Evolutionary conservation across 1,140 invertebrate genomes (phyloP).

Genomic region (Neoseiulus cucumeris): DNA sequence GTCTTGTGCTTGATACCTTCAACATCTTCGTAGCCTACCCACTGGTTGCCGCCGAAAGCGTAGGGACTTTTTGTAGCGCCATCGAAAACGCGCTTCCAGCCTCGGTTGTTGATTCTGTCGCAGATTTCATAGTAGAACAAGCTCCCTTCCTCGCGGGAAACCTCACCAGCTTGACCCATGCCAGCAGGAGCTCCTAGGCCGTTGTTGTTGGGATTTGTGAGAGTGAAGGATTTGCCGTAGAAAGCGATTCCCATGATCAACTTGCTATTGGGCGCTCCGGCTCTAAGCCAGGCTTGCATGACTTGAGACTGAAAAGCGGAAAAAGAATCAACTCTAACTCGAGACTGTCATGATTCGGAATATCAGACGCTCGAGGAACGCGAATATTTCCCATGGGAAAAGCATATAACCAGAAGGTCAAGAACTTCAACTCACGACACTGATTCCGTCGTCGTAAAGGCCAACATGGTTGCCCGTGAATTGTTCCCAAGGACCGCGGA

Average conservation of each 20-base stretch:
- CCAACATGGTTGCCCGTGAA: conserved; percentile 29
- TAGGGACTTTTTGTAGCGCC: conserved; percentile 43
- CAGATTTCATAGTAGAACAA: conserved; percentile 76
- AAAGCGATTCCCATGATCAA: conserved; percentile 42
- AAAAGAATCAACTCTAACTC: no score
- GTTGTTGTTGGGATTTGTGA: conserved; percentile 36
- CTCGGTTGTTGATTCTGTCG: conserved; percentile 39
- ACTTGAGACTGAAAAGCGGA: conserved; percentile 19
- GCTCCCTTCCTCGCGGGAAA: conserved; percentile 70
- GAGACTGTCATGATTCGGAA: no score
- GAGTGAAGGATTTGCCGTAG: conserved; percentile 43
- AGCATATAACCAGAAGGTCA: no score
- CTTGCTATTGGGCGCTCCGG: conserved; percentile 36
- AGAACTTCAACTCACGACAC: no score
- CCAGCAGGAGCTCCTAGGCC: conserved; percentile 32
- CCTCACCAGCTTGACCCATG: conserved; percentile 53
- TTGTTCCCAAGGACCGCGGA: conserved; percentile 63
- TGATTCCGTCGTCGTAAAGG: conserved; percentile 19
- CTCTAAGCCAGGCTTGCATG: conserved; percentile 31
- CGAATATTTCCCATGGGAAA: no score
- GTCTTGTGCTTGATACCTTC: conserved; percentile 41
- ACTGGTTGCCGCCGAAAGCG: conserved; percentile 49
- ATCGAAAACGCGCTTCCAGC: conserved; percentile 40
- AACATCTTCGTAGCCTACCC: conserved; percentile 59
- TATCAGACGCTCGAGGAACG: no score